These are phyloP conservation scores for Gopherus evgoodei DNA, from an alignment of 2,113 vertebrate genomes.

Conservation along the genomic window DNA sequence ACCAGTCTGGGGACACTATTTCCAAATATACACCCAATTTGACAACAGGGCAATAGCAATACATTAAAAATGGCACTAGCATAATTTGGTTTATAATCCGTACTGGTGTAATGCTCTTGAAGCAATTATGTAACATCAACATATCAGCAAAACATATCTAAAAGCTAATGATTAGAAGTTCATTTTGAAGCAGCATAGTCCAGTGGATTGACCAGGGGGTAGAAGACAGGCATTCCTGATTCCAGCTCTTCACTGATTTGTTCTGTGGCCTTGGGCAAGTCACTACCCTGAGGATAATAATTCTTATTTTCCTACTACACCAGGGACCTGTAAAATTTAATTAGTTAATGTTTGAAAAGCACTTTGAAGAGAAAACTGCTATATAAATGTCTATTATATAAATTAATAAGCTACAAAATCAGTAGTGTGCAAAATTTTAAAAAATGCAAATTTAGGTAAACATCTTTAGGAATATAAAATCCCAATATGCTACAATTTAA, in stretches of 20 bases:
- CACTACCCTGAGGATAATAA: slow-evolving; percentile 37
- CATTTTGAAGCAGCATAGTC: slow-evolving; percentile 14
- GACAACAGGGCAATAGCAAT: slow-evolving; percentile 17
- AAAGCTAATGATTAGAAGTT: slow-evolving; percentile 8
- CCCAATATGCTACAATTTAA: neutral
- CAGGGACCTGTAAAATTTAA: slow-evolving; percentile 32
- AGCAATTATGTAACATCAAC: slow-evolving; percentile 11
- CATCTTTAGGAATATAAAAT: slow-evolving; percentile 4
- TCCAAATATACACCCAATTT: slow-evolving; percentile 16
- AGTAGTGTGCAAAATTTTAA: neutral
- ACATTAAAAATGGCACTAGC: neutral
- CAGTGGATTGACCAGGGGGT: slow-evolving; percentile 7
- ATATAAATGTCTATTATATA: neutral
- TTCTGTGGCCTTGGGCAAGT: slow-evolving; percentile 39
- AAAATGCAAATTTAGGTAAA: neutral
- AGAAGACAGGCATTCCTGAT: slow-evolving; percentile 3
- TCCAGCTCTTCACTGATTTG: neutral
- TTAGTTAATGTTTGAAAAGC: slow-evolving; percentile 54
- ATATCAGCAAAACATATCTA: slow-evolving; percentile 21
- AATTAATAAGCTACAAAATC: neutral
- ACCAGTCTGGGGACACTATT: slow-evolving; percentile 3
- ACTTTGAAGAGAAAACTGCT: slow-evolving; percentile 26
- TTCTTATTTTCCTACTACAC: slow-evolving; percentile 2
- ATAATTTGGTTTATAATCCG: slow-evolving; percentile 37
- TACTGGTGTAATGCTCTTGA: neutral